Conservation (phyloP, 2,888 invertebrate species). For the Melolontha melolontha region DNA sequence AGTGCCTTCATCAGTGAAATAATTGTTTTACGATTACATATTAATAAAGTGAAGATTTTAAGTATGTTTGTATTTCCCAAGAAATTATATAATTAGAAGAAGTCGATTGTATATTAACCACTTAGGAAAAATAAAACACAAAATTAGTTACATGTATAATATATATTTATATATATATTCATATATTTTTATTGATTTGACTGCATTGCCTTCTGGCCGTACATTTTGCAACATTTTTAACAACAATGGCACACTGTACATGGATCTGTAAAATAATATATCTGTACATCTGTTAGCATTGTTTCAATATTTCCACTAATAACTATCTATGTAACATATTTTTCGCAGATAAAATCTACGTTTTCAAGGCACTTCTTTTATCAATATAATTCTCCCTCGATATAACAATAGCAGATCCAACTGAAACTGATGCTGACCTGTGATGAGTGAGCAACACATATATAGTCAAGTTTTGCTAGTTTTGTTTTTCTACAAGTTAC, state of each 20-base stretch:
- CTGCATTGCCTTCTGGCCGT: conserved; percentile 62
- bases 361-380: conserved; percentile 59
- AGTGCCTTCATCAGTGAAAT: too few species aligned
- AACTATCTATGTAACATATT: conserved; percentile 56
- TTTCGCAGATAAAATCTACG: conserved; percentile 53
- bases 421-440: conserved; percentile 18
- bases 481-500: conserved; percentile 9
- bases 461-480: conserved; percentile 29
- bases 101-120: background rate
- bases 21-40: too few species aligned
- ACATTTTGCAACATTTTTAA: conserved; percentile 59
- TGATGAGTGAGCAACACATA: conserved; percentile 31
- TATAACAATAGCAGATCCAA: conserved; percentile 29
- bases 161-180: conserved; percentile 39
- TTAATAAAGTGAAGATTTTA: too few species aligned
- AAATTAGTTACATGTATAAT: conserved; percentile 43
- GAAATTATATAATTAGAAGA: too few species aligned
- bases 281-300: conserved; percentile 59
- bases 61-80: too few species aligned
- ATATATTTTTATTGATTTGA: conserved; percentile 61
- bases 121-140: conserved; percentile 27
- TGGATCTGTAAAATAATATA: conserved; percentile 64
- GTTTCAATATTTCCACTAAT: conserved; percentile 58
- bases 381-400: conserved; percentile 38
- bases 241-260: conserved; percentile 64